Conservation (phyloP, 2,797 vertebrate species). For the Artibeus jamaicensis region DNA sequence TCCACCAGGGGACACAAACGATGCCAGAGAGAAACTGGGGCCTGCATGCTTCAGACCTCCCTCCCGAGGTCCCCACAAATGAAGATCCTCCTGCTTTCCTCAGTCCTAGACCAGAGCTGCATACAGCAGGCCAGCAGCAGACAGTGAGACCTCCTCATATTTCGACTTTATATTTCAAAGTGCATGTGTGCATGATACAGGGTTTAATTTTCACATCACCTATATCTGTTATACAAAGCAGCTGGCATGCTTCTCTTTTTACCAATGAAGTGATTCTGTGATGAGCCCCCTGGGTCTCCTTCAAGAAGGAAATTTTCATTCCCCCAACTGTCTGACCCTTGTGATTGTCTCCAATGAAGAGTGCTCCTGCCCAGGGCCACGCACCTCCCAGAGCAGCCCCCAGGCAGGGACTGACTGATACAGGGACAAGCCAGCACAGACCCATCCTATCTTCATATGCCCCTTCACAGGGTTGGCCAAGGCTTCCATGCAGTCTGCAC, state of each 20-base stretch:
- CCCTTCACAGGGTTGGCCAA: no score
- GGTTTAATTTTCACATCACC: not conserved
- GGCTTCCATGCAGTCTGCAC: not conserved
- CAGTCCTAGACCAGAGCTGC: not conserved
- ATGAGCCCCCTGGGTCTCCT: not conserved
- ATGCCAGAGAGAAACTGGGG: not conserved
- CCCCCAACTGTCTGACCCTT: not conserved
- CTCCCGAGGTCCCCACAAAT: not conserved
- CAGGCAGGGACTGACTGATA: not conserved
- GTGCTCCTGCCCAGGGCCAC: not conserved
- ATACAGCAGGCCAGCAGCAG: not conserved
- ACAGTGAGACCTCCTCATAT: not conserved
- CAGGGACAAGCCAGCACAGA: not conserved
- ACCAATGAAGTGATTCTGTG: not conserved
- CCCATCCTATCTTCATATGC: not conserved
- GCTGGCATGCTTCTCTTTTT: not conserved
- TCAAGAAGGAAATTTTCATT: not conserved
- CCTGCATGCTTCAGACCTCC: not conserved
- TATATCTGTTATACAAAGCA: fast-evolving
- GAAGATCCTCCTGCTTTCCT: not conserved
- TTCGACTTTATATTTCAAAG: not conserved
- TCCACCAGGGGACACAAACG: fast-evolving
- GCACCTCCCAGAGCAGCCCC: not conserved
- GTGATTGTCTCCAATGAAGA: not conserved
- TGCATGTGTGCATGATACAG: fast-evolving